A percentile compares a stretch with the other conserved stretches of the same genome.
Evolutionary conservation across 1,140 invertebrate genomes (phyloP).

Genomic region (Drosophila watanabei): DNA sequence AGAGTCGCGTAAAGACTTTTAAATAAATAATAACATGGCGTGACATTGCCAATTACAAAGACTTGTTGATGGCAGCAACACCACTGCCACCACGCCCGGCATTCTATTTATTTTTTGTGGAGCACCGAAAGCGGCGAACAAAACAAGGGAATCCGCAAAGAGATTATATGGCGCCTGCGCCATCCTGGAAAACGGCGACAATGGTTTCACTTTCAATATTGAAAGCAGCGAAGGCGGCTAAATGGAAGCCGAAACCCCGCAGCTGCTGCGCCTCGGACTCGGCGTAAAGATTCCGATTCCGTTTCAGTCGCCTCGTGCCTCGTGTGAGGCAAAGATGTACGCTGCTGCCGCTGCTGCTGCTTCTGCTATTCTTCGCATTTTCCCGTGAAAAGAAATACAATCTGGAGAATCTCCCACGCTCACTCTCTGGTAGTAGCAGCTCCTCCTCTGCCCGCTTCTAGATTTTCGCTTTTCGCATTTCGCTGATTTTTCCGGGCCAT

Average conservation of each 20-base stretch:
- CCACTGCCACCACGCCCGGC: background rate
- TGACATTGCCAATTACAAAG: slow-evolving; percentile 14
- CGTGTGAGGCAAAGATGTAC: slow-evolving; percentile 56
- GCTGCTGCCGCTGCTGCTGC: slow-evolving; percentile 4
- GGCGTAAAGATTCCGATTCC: slow-evolving; percentile 35
- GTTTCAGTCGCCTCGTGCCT: slow-evolving; percentile 69
- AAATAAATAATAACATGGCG: slow-evolving; percentile 54
- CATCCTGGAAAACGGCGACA: slow-evolving; percentile 55
- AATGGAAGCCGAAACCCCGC: slow-evolving; percentile 69
- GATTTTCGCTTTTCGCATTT: slow-evolving; percentile 1
- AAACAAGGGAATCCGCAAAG: slow-evolving; percentile 55
- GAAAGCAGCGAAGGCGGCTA: slow-evolving; percentile 59
- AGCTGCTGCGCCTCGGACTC: slow-evolving; percentile 40
- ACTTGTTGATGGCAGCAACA: slow-evolving; percentile 65
- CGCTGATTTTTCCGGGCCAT: slow-evolving; percentile 27
- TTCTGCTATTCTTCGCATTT: slow-evolving; percentile 8
- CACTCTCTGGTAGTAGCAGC: slow-evolving; percentile 4
- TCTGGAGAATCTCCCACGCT: slow-evolving; percentile 22
- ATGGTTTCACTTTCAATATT: slow-evolving; percentile 65
- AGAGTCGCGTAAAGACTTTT: slow-evolving; percentile 35
- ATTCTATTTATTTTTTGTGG: background rate
- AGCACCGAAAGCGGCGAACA: slow-evolving; percentile 56
- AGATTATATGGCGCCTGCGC: slow-evolving; percentile 52
- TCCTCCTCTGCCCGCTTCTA: background rate
- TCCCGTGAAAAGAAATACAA: slow-evolving; percentile 2